phyloP scores from a whole-genome alignment of 2,888 invertebrate species.

The Candidula unifasciata region DNA sequence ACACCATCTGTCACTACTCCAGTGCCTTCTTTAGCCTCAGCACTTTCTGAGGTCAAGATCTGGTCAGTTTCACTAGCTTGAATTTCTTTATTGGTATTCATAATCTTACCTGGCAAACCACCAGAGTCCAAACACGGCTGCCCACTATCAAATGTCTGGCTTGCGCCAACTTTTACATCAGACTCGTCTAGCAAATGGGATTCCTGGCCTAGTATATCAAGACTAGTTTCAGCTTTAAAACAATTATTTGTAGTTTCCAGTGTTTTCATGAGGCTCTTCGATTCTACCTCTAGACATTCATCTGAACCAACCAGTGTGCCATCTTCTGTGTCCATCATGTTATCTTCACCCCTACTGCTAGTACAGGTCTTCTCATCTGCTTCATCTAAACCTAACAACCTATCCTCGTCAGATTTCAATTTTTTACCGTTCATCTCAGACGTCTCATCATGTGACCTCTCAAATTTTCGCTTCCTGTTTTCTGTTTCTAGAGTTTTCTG shows the following conservation, averaged over 20 bases:
- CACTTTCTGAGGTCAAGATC: background rate
- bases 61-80: background rate
- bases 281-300: background rate
- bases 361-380: background rate
- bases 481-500: background rate
- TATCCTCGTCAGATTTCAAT: background rate
- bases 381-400: background rate
- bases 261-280: background rate
- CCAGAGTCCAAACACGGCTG: no score
- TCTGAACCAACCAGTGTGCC: background rate
- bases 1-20: background rate
- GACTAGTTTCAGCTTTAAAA: background rate
- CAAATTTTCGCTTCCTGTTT: slow-evolving; percentile 24
- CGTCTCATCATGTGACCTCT: background rate
- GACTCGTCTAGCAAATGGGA: background rate
- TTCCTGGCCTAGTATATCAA: background rate
- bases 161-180: background rate
- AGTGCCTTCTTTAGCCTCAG: background rate
- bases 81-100: background rate
- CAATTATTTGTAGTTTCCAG: background rate
- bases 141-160: background rate
- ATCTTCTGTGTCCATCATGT: background rate
- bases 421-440: background rate
- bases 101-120: background rate
- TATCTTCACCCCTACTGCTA: background rate